These are phyloP conservation scores for Sebastes iracundus DNA, from an alignment of 2,797 vertebrate species.

Conservation along the genomic window DNA sequence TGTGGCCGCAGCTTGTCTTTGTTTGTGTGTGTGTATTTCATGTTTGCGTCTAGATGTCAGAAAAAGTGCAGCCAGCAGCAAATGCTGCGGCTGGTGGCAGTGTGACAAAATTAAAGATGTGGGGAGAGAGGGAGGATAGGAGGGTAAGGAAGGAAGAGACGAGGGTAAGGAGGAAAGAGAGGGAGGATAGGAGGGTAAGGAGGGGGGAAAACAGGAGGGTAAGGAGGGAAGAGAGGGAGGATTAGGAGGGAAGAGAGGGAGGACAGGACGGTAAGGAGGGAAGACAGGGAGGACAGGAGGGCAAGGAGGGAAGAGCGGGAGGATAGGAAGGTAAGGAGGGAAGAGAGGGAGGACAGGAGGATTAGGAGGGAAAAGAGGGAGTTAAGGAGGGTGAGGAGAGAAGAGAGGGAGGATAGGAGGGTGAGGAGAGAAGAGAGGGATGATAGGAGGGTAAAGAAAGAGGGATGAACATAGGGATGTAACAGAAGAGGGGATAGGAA, in stretches of 20 bases:
- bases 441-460: background rate
- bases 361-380: background rate
- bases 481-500: background rate
- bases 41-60: constrained; percentile 46
- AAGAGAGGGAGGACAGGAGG: background rate
- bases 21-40: constrained; percentile 27
- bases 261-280: too few relatives aligned
- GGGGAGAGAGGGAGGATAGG: background rate
- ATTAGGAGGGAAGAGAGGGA: background rate
- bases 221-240: background rate
- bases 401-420: background rate
- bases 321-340: background rate
- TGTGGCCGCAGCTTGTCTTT: constrained; percentile 12
- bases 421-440: too few relatives aligned
- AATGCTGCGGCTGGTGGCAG: constrained; percentile 40
- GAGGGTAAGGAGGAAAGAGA: too few relatives aligned
- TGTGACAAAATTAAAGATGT: constrained; percentile 52
- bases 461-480: background rate
- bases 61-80: constrained; percentile 55
- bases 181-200: background rate
- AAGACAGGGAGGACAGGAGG: too few relatives aligned
- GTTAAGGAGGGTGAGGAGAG: background rate
- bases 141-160: background rate
- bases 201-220: background rate
- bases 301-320: background rate